phyloP scores from a whole-genome alignment of 2,113 vertebrate genomes.

The Gulo gulo region DNA sequence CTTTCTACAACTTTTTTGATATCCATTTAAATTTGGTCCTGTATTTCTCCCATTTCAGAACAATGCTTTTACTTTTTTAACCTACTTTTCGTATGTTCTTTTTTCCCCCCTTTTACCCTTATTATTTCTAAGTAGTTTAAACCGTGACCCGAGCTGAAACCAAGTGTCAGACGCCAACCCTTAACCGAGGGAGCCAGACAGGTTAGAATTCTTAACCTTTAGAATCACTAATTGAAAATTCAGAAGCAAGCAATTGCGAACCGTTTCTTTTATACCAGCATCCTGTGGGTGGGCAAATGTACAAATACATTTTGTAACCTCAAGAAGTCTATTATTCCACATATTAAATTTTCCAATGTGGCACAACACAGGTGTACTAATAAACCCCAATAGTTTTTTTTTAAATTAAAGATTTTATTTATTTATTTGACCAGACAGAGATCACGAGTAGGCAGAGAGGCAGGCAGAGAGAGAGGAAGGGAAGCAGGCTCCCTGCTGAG shows the following conservation, averaged over 20 bases:
- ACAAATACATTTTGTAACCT: not conserved
- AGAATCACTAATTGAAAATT: not conserved
- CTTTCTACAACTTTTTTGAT: not conserved
- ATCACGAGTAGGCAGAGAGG: too few relatives aligned
- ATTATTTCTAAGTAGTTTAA: not conserved
- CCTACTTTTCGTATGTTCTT: not conserved
- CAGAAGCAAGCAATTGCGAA: not conserved
- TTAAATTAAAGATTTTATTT: too few relatives aligned
- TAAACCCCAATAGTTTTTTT: not conserved
- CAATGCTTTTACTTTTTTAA: not conserved
- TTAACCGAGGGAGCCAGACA: not conserved
- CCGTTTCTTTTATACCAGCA: not conserved
- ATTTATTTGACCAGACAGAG: too few relatives aligned
- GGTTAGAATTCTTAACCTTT: not conserved
- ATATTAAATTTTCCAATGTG: not conserved
- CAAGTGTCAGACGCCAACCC: rapidly evolving
- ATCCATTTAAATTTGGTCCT: not conserved
- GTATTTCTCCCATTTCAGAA: not conserved
- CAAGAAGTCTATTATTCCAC: not conserved
- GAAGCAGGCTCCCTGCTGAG: too few relatives aligned
- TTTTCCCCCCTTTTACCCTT: not conserved
- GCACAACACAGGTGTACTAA: not conserved
- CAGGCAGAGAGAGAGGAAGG: too few relatives aligned
- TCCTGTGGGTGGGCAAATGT: not conserved
- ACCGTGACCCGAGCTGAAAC: not conserved